Conservation (phyloP, 2,888 invertebrate species). For the Scotopteryx bipunctaria region DNA sequence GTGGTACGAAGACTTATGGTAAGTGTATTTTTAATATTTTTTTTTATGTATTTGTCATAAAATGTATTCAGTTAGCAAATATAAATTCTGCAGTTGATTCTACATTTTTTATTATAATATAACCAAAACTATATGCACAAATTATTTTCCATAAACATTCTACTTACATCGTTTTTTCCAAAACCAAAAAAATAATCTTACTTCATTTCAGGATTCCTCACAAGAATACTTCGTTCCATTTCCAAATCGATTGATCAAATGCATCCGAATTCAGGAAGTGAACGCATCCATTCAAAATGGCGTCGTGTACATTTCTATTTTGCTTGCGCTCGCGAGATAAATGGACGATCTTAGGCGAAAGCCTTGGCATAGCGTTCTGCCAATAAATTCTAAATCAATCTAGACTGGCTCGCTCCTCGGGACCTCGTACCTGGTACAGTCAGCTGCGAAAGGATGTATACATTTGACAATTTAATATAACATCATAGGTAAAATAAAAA, state of each 20-base stretch:
- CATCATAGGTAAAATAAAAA: too few species aligned
- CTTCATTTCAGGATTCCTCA: background rate
- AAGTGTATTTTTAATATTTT: too few species aligned
- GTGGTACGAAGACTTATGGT: background rate
- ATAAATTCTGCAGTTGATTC: too few species aligned
- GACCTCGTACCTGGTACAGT: slow-evolving; percentile 25
- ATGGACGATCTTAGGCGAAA: slow-evolving; percentile 68
- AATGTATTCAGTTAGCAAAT: too few species aligned
- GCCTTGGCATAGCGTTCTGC: slow-evolving; percentile 61
- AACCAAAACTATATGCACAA: too few species aligned
- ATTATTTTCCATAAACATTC: too few species aligned
- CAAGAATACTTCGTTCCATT: slow-evolving; percentile 14
- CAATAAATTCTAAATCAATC: slow-evolving; percentile 77
- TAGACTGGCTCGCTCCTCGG: slow-evolving; percentile 44
- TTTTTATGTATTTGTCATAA: too few species aligned
- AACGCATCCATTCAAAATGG: slow-evolving; percentile 34
- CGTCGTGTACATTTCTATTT: slow-evolving; percentile 36
- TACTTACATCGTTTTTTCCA: background rate
- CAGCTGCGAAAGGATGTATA: too few species aligned
- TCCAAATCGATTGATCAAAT: slow-evolving; percentile 33
- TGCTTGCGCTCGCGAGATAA: slow-evolving; percentile 53
- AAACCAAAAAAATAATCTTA: too few species aligned
- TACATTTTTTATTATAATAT: too few species aligned
- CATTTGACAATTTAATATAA: too few species aligned
- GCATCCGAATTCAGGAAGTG: slow-evolving; percentile 32